These are phyloP conservation scores for Tricholauxania praeusta DNA, from an alignment of 2,888 invertebrate genomes.

Conservation along the genomic window DNA sequence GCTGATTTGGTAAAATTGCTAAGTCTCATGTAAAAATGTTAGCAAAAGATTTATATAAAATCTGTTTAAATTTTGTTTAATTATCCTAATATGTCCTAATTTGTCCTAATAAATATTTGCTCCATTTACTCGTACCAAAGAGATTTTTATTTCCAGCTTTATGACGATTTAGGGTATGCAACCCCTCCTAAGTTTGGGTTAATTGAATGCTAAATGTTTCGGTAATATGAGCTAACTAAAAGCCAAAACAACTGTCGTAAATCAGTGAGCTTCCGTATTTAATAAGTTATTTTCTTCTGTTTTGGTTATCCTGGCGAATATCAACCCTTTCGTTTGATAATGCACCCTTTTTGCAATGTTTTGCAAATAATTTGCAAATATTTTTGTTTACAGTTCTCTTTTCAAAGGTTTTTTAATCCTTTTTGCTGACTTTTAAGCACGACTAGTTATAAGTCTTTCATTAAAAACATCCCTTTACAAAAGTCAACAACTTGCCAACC, in stretches of 20 bases:
- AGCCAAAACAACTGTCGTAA: background rate
- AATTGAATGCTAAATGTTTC: slow-evolving; percentile 7
- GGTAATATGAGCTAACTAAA: background rate
- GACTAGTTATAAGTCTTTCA: background rate
- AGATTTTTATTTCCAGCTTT: no score
- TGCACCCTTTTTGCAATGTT: background rate
- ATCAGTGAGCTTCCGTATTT: background rate
- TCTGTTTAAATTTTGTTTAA: no score
- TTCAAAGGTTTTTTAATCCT: background rate
- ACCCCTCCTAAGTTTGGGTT: background rate
- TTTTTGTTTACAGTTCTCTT: background rate
- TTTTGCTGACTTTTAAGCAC: background rate
- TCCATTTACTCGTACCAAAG: no score
- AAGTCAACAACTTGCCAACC: no score
- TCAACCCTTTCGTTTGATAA: background rate
- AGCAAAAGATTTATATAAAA: no score
- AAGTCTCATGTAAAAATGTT: no score
- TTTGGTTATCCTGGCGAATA: background rate
- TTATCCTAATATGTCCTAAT: no score
- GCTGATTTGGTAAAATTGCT: no score
- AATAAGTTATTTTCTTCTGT: background rate
- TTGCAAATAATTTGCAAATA: slow-evolving; percentile 13
- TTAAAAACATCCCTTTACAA: background rate
- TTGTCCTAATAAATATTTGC: no score
- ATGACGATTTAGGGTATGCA: no score